Evolutionary conservation across 2,888 invertebrate genomes (phyloP).

Genomic region (Zhuqinia jingwanae): DNA sequence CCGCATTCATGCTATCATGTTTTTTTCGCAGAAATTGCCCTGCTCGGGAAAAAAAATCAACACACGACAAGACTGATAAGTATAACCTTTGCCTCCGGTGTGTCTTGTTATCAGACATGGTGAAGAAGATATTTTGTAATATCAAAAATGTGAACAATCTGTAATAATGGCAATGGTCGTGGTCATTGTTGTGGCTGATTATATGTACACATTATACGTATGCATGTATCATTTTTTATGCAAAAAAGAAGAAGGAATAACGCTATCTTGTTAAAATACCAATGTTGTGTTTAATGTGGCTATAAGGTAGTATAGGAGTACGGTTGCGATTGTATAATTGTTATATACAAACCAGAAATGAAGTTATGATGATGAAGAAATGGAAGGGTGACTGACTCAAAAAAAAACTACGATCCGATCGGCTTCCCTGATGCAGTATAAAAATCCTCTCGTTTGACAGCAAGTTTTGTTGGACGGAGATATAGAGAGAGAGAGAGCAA

Average conservation of each 20-base stretch:
- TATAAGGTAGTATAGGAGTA: not conserved
- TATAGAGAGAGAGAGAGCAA: not conserved
- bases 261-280: not conserved
- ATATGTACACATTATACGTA: too few species aligned
- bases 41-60: not conserved
- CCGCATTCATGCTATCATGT: too few species aligned
- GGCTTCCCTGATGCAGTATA: slow-evolving; percentile 31
- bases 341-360: slow-evolving; percentile 22
- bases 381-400: slow-evolving; percentile 58
- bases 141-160: too few species aligned
- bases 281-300: not conserved
- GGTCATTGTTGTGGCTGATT: too few species aligned
- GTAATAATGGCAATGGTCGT: too few species aligned
- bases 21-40: not conserved
- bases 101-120: too few species aligned
- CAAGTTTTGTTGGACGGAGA: not conserved
- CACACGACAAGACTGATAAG: not conserved
- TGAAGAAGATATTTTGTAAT: too few species aligned
- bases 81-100: not conserved
- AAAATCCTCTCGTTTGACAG: slow-evolving; percentile 35
- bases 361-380: slow-evolving; percentile 28
- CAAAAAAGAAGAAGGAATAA: not conserved
- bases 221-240: not conserved
- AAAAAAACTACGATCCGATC: slow-evolving; percentile 35
- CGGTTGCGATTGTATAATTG: not conserved